A percentile compares a stretch with the other conserved stretches of the same genome.
Evolutionary conservation across 2,888 invertebrate genomes (phyloP).

Genomic region (Chymomyza procnemis): DNA sequence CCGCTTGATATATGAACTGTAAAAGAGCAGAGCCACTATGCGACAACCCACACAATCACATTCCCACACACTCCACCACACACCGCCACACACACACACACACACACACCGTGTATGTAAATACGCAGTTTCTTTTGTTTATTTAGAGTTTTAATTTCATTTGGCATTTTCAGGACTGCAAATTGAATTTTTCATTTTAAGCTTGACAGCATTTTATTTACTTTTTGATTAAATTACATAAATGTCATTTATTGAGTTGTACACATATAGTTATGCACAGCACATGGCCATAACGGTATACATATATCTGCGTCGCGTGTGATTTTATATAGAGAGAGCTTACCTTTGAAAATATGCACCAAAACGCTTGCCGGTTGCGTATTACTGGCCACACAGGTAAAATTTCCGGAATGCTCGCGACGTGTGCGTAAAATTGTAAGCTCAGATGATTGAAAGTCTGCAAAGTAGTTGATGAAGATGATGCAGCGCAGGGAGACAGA

Average conservation of each 20-base stretch:
- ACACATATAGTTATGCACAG: slow-evolving; percentile 24
- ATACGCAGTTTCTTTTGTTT: slow-evolving; percentile 34
- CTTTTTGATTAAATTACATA: slow-evolving; percentile 27
- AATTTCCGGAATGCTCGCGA: slow-evolving; percentile 89
- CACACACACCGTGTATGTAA: slow-evolving; percentile 11
- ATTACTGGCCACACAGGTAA: slow-evolving; percentile 93
- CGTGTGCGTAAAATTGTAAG: slow-evolving; percentile 79
- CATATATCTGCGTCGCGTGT: background rate
- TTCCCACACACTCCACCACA: background rate
- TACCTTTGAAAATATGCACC: slow-evolving; percentile 94
- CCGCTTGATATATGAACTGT: slow-evolving; percentile 67
- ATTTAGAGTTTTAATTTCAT: slow-evolving; percentile 36
- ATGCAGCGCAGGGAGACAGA: no score
- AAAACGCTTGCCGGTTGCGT: slow-evolving; percentile 91
- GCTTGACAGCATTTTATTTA: background rate
- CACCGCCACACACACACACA: slow-evolving; percentile 14
- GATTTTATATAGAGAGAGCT: slow-evolving; percentile 66
- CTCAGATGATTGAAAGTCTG: slow-evolving; percentile 79
- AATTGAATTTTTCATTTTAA: slow-evolving; percentile 16
- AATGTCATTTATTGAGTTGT: slow-evolving; percentile 38
- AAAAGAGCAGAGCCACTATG: slow-evolving; percentile 40
- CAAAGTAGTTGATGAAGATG: slow-evolving; percentile 21
- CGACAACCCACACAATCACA: no score
- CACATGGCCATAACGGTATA: background rate
- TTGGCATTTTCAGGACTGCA: background rate